Base-by-base conservation (phyloP, 2,888 invertebrate species). In the Heteromyza rotundicornis region DNA sequence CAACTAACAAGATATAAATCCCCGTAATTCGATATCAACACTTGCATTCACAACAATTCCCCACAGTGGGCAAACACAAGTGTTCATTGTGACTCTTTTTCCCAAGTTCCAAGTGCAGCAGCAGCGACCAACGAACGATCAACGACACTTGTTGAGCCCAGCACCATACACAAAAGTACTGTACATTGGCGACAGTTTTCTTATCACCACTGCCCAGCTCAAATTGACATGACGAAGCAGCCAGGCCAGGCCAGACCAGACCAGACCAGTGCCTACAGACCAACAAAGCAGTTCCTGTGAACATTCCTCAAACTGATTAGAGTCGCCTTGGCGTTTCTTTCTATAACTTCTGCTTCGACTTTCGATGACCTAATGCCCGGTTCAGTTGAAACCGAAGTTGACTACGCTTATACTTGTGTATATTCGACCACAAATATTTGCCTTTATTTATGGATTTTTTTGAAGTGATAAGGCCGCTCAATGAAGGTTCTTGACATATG, bases 51-150 rank as follows among this genome's bases (percentile, higher is more conserved):
- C 19, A 47, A 47, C 17, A 47, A 47, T 47, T 19, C 14, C 19
- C 17, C 35, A 14, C 20, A 10, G 36, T 59, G 47, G 56, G 60
- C 64, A 67, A 68, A 64, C 63, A 66, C 56, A 68, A 63, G 66
- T 64, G 62, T 62, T 62, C 58, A 40, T 54, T 60, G 17, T 17
- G 47, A 7, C 20, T 5, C 19, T 19, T 3, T 17, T 19, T 17
- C 47, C 19, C 19, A 19, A n/a, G n/a, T n/a, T 14, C 40, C 40
- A 40, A 40, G n/a, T 8, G 40, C 40, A n/a, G n/a, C n/a, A n/a
- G 40, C 40, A 40, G 40, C 40, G 40, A n/a, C n/a, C n/a, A n/a
- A n/a, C n/a, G n/a, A n/a, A n/a, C n/a, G n/a, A n/a, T n/a, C n/a
- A n/a, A n/a, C n/a, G n/a, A n/a, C n/a, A 40, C 40, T 14, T 40